Percentiles rank a stretch among this genome's conserved stretches.
phyloP scores from a whole-genome alignment of 1,140 invertebrate species.

The Panagrolaimus sp. region DNA sequence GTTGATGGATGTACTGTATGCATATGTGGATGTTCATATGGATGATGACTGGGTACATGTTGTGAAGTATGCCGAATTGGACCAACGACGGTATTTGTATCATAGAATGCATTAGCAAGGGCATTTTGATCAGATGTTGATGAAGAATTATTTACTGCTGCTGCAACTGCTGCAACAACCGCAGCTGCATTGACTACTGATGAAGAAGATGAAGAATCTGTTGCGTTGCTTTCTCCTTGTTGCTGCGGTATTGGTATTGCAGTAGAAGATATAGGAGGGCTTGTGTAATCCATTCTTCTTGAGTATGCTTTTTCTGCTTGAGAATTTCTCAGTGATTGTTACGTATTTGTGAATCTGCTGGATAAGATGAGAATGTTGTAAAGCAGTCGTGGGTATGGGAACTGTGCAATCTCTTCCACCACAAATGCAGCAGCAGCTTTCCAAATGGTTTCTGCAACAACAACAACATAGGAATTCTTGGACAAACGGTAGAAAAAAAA shows the following conservation, averaged over 20 bases:
- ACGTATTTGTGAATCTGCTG: no score
- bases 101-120: neutral
- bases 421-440: neutral
- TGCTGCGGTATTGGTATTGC: neutral
- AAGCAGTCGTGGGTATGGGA: constrained; percentile 9
- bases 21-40: neutral
- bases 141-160: neutral
- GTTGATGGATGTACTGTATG: neutral
- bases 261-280: constrained; percentile 6
- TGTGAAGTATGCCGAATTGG: neutral
- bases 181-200: neutral
- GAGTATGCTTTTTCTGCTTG: no score
- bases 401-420: constrained; percentile 10
- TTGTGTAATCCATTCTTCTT: constrained; percentile 8
- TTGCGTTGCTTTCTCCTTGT: no score
- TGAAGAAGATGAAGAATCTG: neutral
- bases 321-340: no score
- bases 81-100: neutral
- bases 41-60: neutral
- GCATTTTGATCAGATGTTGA: neutral
- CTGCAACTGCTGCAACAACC: constrained; percentile 5
- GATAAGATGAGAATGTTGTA: no score
- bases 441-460: constrained; percentile 6
- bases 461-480: constrained; percentile 2
- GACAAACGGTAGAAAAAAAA: neutral